Conservation (phyloP, 2,113 vertebrate species). For the Eolophus roseicapilla region DNA sequence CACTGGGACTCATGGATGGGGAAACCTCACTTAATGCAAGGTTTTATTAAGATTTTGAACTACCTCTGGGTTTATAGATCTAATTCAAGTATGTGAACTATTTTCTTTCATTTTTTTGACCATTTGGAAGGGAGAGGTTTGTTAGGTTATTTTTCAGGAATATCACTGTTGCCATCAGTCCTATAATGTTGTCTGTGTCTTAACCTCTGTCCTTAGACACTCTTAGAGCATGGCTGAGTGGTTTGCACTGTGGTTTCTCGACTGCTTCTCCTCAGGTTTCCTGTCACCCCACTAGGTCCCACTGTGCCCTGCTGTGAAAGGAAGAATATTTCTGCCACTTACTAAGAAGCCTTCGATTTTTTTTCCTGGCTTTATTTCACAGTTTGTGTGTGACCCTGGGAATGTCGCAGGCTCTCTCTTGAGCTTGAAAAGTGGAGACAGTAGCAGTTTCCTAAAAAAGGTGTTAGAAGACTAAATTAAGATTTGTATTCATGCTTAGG, state of each 20-base stretch:
- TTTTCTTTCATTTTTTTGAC: background rate
- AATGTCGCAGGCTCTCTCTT: background rate
- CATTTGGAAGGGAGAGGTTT: fast-evolving
- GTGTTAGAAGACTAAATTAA: background rate
- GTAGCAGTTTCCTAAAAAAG: background rate
- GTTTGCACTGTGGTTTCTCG: background rate
- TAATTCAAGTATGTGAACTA: background rate
- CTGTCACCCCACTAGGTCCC: background rate
- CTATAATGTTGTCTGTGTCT: background rate
- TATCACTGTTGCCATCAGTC: background rate
- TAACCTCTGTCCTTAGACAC: background rate
- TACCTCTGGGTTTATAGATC: background rate
- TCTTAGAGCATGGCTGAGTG: background rate
- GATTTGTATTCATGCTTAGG: background rate
- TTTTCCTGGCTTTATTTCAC: background rate
- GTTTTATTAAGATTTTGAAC: background rate
- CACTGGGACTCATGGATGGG: background rate
- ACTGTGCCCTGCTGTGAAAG: background rate
- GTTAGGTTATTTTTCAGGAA: background rate
- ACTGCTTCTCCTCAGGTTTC: background rate
- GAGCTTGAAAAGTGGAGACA: background rate
- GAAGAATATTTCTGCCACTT: background rate
- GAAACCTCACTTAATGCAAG: background rate
- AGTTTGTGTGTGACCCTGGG: background rate
- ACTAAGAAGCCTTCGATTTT: background rate